Evolutionary conservation across 2,888 invertebrate genomes (phyloP).

Genomic region (Caenorhabditis sp.): DNA sequence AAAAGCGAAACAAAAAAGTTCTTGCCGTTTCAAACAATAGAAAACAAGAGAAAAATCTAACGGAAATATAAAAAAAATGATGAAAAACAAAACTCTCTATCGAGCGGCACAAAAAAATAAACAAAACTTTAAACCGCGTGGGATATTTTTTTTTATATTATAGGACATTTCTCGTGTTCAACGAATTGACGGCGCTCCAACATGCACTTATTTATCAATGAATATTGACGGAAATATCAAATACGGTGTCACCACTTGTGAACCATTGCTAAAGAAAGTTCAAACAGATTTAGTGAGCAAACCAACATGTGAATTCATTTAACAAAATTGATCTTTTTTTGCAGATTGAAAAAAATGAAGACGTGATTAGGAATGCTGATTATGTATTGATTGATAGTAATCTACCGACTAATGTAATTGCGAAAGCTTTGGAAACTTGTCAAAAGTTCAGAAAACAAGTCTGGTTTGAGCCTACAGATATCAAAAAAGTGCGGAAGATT

Average conservation of each 20-base stretch:
- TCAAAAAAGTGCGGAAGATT: constrained; percentile 71
- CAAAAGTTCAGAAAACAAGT: constrained; percentile 67
- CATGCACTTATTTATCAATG: constrained; percentile 58
- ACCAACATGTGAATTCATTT: neutral
- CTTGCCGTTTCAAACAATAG: neutral
- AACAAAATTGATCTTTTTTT: constrained; percentile 1
- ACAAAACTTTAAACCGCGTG: neutral
- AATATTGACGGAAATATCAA: constrained; percentile 57
- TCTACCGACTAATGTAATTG: constrained; percentile 78
- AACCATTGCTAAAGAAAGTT: constrained; percentile 43
- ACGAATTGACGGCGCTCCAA: constrained; percentile 31
- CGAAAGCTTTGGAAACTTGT: constrained; percentile 48
- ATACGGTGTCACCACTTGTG: constrained; percentile 56
- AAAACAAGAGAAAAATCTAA: neutral
- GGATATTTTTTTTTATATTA: constrained; percentile 1
- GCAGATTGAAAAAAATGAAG: constrained; percentile 77
- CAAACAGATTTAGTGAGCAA: constrained; percentile 49
- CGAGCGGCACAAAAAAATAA: neutral
- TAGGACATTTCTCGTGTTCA: constrained; percentile 38
- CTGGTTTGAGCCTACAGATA: constrained; percentile 74
- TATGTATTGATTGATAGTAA: constrained; percentile 88
- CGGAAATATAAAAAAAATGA: neutral
- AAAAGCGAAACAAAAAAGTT: too few relatives aligned
- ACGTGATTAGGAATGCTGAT: constrained; percentile 77
- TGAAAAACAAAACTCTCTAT: neutral